A percentile compares a stretch with the other conserved stretches of the same genome.
Evolutionary conservation across 2,888 invertebrate genomes (phyloP).

Genomic region (Nomada fucata): DNA sequence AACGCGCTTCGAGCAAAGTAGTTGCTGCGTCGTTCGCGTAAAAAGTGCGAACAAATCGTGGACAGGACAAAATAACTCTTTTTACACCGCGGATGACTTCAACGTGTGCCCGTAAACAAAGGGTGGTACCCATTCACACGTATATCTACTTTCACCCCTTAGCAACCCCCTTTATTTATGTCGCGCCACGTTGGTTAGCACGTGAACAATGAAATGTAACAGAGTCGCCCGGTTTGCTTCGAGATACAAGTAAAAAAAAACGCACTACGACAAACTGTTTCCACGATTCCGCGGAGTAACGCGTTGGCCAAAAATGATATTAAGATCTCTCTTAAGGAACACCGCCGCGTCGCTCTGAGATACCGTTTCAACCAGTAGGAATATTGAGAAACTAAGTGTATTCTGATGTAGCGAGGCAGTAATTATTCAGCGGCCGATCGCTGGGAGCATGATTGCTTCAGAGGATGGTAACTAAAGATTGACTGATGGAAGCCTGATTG

Average conservation of each 20-base stretch:
- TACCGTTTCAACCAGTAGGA: too few species aligned
- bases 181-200: slow-evolving; percentile 1
- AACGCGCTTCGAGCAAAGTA: too few species aligned
- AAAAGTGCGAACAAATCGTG: background rate
- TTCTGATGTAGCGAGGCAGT: background rate
- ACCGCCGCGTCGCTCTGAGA: too few species aligned
- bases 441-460: background rate
- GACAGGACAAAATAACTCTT: background rate
- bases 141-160: background rate
- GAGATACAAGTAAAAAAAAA: background rate
- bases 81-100: slow-evolving; percentile 2
- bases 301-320: background rate
- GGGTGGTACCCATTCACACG: slow-evolving; percentile 31
- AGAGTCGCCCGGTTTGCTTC: background rate
- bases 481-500: slow-evolving; percentile 24
- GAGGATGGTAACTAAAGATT: slow-evolving; percentile 14
- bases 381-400: too few species aligned
- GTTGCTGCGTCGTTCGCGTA: background rate
- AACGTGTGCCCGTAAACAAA: slow-evolving; percentile 18
- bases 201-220: background rate
- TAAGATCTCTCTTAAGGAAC: background rate
- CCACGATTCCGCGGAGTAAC: background rate
- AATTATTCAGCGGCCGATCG: slow-evolving; percentile 18
- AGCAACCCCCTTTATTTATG: slow-evolving; percentile 15
- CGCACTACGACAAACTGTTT: too few species aligned